Evolutionary conservation across 1,140 invertebrate species (phyloP).

Genomic region (Drosophila sucinea): DNA sequence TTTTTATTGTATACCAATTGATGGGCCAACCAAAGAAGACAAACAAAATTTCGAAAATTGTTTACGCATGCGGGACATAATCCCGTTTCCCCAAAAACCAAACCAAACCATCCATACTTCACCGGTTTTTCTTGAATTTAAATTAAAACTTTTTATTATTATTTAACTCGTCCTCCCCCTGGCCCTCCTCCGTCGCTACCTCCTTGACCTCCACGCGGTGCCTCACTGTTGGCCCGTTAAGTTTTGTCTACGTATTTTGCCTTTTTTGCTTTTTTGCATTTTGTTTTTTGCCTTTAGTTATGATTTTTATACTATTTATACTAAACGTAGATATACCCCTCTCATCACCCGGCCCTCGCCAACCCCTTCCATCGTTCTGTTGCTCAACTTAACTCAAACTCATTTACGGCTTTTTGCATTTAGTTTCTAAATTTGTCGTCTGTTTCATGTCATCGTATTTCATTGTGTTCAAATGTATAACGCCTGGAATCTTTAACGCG

Average conservation of each 20-base stretch:
- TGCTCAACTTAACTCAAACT: constrained; percentile 15
- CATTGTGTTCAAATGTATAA: constrained; percentile 67
- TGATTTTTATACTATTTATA: constrained; percentile 47
- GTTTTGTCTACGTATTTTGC: constrained; percentile 25
- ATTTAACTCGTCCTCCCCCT: neutral
- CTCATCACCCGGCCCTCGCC: neutral
- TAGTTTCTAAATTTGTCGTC: constrained; percentile 46
- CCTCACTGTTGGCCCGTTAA: constrained; percentile 15
- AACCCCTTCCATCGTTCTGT: neutral
- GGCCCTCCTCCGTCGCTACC: neutral
- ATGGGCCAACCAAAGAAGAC: neutral
- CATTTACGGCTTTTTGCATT: constrained; percentile 35
- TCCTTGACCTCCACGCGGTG: neutral
- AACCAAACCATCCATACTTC: constrained; percentile 33
- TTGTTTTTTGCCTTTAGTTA: constrained; percentile 50
- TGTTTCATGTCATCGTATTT: constrained; percentile 33
- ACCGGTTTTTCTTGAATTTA: constrained; percentile 59
- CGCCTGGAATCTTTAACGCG: constrained; percentile 40
- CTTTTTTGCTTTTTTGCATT: constrained; percentile 20
- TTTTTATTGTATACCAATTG: neutral
- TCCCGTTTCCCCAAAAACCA: neutral
- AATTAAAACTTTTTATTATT: constrained; percentile 41
- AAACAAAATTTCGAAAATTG: constrained; percentile 8
- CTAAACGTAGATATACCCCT: neutral
- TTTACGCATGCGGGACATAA: constrained; percentile 29